Evolutionary conservation across 2,797 vertebrate genomes (phyloP), one percentile per base, ranked within the genome.

Genomic region (Stomatorhinus walkeri): DNA sequence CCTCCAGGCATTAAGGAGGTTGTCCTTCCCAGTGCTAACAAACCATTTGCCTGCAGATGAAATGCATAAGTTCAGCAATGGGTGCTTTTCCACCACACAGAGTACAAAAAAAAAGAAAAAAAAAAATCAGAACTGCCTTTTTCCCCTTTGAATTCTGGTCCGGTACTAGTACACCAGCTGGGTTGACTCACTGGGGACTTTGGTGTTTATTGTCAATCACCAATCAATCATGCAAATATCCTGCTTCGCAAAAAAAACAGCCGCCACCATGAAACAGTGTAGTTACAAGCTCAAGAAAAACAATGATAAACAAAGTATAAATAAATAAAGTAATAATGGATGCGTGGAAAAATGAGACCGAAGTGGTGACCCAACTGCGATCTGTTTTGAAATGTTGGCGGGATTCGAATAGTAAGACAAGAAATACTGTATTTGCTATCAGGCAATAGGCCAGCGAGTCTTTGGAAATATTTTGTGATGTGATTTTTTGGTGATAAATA

Each of bases 1-100:
- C 90, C 96, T 93, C 96, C 96, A 97, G 0, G 96, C 96, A 92
- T 97, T 97, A 83, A 97, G 96, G 81, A 97, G 96, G 90, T 97
- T 97, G 90, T 97, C 96, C 93, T 97, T 97, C 89, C 96, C 96
- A 93, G 96, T 97, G 95, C 96, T 97, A 89, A 97, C 96, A 95
- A 97, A 97, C 96, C 96, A 97, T 92, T 97, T 97, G 91, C 96
- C 96, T 96, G 90, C n/a, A 87, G 85, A 8, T 1, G 40, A 1
- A 90, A 90, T 52, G 49, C 3, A 1, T 89, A 83, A 51, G 56
- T 79, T 46, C 64, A 72, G 28, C 28, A 36, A 36, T 14, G 12
- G 64, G 28, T 5, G 10, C 4, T 36, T 36, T 72, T 72, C 64
- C 64, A 72, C 64, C 4, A 1, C 28, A 36, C 28, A 12, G 4